These are phyloP conservation scores for Protonibea diacanthus DNA, from an alignment of 2,797 vertebrate species.

Conservation along the genomic window DNA sequence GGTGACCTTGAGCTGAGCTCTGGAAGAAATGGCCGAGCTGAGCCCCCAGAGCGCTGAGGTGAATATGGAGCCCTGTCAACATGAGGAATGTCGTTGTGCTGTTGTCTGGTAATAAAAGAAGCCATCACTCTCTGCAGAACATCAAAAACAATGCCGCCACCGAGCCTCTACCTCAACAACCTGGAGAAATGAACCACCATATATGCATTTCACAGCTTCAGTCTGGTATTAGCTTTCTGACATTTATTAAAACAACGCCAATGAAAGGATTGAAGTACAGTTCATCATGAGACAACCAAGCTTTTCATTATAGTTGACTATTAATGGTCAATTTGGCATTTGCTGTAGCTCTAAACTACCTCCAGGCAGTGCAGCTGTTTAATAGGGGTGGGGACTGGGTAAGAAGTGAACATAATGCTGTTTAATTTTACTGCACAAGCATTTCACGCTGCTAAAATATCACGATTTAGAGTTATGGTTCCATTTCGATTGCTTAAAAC, in stretches of 20 bases:
- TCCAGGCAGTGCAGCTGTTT: conserved; percentile 65
- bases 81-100: conserved; percentile 73
- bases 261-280: conserved; percentile 35
- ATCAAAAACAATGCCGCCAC: conserved; percentile 46
- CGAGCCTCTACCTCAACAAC: conserved; percentile 34
- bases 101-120: conserved; percentile 77
- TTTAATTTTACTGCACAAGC: conserved; percentile 69
- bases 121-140: conserved; percentile 69
- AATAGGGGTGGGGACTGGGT: conserved; percentile 46
- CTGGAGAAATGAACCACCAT: conserved; percentile 43
- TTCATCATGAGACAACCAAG: conserved; percentile 67
- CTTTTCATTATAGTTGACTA: conserved; percentile 62
- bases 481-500: conserved; percentile 51
- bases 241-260: conserved; percentile 66
- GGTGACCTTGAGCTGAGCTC: conserved; percentile 71
- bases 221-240: conserved; percentile 48
- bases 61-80: conserved; percentile 77
- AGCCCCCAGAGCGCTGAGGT: conserved; percentile 62
- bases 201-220: conserved; percentile 43
- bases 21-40: conserved; percentile 47
- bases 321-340: conserved; percentile 75
- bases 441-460: conserved; percentile 67
- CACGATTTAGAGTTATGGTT: conserved; percentile 61
- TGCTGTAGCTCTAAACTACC: conserved; percentile 62
- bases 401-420: conserved; percentile 30